Conservation (phyloP, 2,888 invertebrate genomes). For the Nemapogon koenigi region DNA sequence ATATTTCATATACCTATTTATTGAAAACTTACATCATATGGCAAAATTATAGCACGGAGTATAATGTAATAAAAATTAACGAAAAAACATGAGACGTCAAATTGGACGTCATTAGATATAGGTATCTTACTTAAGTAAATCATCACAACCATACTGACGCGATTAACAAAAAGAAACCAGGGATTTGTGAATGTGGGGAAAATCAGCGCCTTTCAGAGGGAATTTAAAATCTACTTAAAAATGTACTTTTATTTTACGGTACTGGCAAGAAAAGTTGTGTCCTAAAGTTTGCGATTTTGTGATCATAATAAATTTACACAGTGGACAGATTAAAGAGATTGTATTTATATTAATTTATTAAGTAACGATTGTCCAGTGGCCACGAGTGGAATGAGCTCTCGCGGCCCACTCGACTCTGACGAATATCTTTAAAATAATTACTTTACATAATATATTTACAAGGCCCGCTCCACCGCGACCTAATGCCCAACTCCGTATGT, state of each 20-base stretch:
- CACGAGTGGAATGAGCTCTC: constrained; percentile 15
- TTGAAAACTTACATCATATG: too few species aligned
- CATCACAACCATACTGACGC: constrained; percentile 64
- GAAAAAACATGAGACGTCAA: too few species aligned
- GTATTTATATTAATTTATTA: constrained; percentile 28
- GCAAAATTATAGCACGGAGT: too few species aligned
- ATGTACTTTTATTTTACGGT: constrained; percentile 17
- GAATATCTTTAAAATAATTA: constrained; percentile 53
- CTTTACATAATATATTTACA: constrained; percentile 61
- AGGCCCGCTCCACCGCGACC: constrained; percentile 39
- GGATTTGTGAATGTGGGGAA: background rate
- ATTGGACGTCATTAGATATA: too few species aligned
- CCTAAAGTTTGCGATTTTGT: constrained; percentile 31
- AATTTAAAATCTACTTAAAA: constrained; percentile 16
- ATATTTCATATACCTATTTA: too few species aligned
- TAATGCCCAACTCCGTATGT: constrained; percentile 62
- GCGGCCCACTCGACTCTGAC: constrained; percentile 14
- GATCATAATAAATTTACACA: constrained; percentile 25
- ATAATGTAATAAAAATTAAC: too few species aligned
- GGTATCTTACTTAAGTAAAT: constrained; percentile 62
- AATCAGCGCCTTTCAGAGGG: constrained; percentile 52
- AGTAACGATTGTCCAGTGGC: background rate
- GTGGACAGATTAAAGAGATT: constrained; percentile 57
- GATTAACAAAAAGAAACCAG: constrained; percentile 44
- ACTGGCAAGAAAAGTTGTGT: constrained; percentile 58